Base-by-base conservation (phyloP, 2,888 invertebrate genomes). In the Belgica antarctica region DNA sequence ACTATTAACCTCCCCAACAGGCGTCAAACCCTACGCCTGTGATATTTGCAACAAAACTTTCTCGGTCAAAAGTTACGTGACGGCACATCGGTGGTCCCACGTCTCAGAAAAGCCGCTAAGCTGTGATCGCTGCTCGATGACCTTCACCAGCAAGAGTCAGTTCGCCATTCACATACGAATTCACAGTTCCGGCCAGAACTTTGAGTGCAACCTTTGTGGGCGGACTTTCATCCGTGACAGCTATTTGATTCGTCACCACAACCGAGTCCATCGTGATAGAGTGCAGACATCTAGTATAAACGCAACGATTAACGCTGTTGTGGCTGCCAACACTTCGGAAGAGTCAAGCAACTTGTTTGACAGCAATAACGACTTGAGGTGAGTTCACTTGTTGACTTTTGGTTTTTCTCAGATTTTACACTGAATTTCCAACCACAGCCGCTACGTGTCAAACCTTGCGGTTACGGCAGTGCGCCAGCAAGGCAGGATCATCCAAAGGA, bases 61-160 rank as follows among this genome's bases (percentile, higher is more conserved):
- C 78, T 89, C 90, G 47, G 90, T 90, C 72, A 90, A 90, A 79
- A 89, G 89, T 76, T 90, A 90, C 76, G 87, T 90, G 71, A 88
- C 88, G 73, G 89, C 90, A 61, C 90, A 90, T 70, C 34, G 88
- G 74, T 89, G 89, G 89, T 88, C 89, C 65, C 90, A 90, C 79
- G 87, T 89, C 69, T 86, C 88, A 3, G 89, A 89, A 77, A 87
- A 88, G 79, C 88, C 88, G 36, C 77, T 89, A 75, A 86, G 86
- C 74, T 89, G 89, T 81, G 87, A 87, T 76, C 83, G 87, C 73
- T 87, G 89, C 79, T 86, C 87, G 74, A 83, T 87, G 81, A 87
- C 87, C 72, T 89, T 89, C 79, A 88, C 86, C 69, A 88, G 87
- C 75, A 89, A 89, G 81, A 85, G 85, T 72, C 87, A 88, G 81